These are phyloP conservation scores for Cnemophilus loriae DNA, from an alignment of 2,113 vertebrate genomes.

Conservation along the genomic window DNA sequence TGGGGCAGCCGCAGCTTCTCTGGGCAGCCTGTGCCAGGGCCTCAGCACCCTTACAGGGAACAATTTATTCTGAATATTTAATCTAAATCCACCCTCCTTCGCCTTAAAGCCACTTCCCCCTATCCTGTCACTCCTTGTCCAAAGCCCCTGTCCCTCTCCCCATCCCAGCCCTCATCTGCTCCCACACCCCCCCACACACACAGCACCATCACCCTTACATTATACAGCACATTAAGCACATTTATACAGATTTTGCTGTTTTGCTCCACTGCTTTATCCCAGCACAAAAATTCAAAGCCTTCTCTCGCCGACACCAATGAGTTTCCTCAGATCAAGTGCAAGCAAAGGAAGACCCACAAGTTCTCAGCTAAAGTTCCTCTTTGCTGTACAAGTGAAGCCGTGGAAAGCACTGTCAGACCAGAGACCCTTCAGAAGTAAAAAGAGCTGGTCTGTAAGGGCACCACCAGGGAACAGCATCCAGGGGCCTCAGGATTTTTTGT, in stretches of 20 bases:
- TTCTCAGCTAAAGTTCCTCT: background rate
- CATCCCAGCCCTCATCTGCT: background rate
- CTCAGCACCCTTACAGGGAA: background rate
- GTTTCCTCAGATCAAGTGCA: background rate
- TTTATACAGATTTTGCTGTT: fast-evolving
- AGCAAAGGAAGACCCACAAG: background rate
- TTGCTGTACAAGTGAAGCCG: background rate
- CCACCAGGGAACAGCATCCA: background rate
- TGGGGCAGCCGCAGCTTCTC: background rate
- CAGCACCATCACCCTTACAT: background rate
- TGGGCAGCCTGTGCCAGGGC: background rate
- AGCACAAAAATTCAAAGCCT: background rate
- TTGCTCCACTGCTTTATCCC: background rate
- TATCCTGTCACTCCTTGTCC: background rate
- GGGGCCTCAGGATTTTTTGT: background rate
- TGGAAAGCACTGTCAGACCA: background rate
- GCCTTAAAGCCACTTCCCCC: background rate
- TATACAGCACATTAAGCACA: background rate
- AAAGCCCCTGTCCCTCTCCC: background rate
- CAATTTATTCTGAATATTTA: background rate
- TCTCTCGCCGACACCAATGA: background rate
- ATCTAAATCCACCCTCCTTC: background rate
- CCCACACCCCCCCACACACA: fast-evolving
- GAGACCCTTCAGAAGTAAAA: background rate
- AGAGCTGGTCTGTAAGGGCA: background rate